Percentiles rank a stretch among this genome's conserved stretches.
Conservation (phyloP, 2,113 vertebrate genomes). For the Otis tarda region DNA sequence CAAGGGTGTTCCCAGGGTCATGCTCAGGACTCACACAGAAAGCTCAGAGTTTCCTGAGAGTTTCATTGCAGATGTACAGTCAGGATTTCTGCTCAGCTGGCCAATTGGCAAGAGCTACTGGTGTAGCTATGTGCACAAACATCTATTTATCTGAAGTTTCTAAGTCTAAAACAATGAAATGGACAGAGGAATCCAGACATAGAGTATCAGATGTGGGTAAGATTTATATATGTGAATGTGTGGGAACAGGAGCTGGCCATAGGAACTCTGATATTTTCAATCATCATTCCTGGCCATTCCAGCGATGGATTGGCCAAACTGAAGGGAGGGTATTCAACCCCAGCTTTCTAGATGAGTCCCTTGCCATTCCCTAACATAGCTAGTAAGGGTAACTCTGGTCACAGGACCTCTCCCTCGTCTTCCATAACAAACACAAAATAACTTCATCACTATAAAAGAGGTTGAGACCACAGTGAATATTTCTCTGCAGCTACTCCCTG, state of each 20-base stretch:
- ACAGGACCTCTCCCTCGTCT: background rate
- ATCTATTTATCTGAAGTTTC: background rate
- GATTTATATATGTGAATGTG: rapidly evolving
- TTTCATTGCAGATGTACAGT: background rate
- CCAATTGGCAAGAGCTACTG: background rate
- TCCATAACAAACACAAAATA: background rate
- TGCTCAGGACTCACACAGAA: background rate
- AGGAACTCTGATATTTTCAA: background rate
- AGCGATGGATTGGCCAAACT: background rate
- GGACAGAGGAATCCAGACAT: background rate
- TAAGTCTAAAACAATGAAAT: background rate
- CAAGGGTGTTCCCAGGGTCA: background rate
- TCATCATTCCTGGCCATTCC: background rate
- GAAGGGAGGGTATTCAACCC: background rate
- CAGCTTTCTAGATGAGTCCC: background rate
- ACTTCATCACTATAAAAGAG: background rate
- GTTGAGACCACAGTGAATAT: background rate
- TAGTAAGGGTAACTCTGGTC: background rate
- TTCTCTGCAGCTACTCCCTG: background rate
- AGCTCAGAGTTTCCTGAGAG: background rate
- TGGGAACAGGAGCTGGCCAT: background rate
- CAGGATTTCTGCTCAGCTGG: background rate
- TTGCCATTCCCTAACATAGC: background rate
- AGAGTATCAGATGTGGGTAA: background rate
- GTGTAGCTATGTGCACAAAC: background rate